Evolutionary conservation across 2,888 invertebrate genomes (phyloP).

Genomic region (Lumbricus terrestris): DNA sequence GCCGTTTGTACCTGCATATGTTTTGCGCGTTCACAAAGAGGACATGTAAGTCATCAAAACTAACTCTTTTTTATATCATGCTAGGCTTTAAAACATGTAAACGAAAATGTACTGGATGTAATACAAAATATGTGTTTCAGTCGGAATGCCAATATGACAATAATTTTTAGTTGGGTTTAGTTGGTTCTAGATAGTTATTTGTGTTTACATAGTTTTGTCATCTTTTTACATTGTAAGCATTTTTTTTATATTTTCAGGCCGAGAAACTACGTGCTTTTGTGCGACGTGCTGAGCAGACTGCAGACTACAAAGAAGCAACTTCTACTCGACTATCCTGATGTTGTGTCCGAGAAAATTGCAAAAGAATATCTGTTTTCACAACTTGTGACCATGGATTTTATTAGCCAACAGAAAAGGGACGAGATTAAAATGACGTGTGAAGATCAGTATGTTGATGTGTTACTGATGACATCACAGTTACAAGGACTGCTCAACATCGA

Average conservation of each 20-base stretch:
- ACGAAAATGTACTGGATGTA: not conserved
- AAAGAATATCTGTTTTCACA: not conserved
- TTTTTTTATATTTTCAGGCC: constrained; percentile 18
- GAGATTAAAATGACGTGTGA: not conserved
- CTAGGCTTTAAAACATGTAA: not conserved
- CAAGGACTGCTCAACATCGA: not conserved
- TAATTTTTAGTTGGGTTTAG: not conserved
- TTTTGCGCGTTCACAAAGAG: constrained; percentile 7
- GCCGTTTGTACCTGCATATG: not conserved
- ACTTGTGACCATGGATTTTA: not conserved
- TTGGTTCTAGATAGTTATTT: not conserved
- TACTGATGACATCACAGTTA: not conserved
- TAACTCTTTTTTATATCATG: not conserved
- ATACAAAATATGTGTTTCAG: not conserved
- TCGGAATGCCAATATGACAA: not conserved
- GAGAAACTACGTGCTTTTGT: not conserved
- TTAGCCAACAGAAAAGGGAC: not conserved
- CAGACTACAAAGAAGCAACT: not conserved
- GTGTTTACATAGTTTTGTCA: not conserved
- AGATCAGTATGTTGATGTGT: not conserved
- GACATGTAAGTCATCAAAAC: not conserved
- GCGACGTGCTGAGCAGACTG: not conserved
- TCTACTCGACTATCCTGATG: not conserved
- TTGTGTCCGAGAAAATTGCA: not conserved
- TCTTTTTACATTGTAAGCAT: no score